Evolutionary conservation across 2,113 vertebrate genomes (phyloP), one percentile per base, ranked within the genome.

Genomic region (Todiramphus saurophagus): DNA sequence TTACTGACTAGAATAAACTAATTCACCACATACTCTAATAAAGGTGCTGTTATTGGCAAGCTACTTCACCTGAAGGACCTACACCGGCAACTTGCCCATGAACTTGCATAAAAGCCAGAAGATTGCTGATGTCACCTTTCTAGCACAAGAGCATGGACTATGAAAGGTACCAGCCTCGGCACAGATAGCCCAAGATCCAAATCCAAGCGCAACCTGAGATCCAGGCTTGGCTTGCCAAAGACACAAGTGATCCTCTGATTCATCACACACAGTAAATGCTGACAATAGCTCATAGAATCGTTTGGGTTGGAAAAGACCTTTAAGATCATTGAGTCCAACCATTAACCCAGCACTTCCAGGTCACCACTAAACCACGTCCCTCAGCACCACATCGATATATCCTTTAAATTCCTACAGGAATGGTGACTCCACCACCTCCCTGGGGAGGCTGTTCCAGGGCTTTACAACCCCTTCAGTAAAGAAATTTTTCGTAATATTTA

Each of bases 1-100:
- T 83, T 90, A 95, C 62, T 75, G 74, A 76, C 79, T 90, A 87
- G 80, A 95, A 96, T 75, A 91, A 94, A 87, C 56, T 25, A 53
- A 79, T 53, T 84, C 19, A 33, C 59, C 13, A 3, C 13, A 1
- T 76, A 75, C 37, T 84, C 66, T 76, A 94, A 89, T 30, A 62
- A 87, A 69, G 44, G 62, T 66, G 39, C 53, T 72, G 51, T 89
- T 84, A 79, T 27, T 48, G 48, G 73, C 69, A 94, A 64, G 27
- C 55, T 44, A 64, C 73, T 86, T 93, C 58, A 88, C 3, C 37
- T 58, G 67, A 79, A 90, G 70, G 63, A 83, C 75, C 51, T 55
- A 17, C 0, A 0, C 55, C 66, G 85, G 90, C 94, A 87, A 48
- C 39, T n/a, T 73, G 88, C 82, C 84, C 2, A 3, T 59, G 56